Evolutionary conservation across 2,797 vertebrate genomes (phyloP).

Genomic region (Mormyrus hasselquistii): DNA sequence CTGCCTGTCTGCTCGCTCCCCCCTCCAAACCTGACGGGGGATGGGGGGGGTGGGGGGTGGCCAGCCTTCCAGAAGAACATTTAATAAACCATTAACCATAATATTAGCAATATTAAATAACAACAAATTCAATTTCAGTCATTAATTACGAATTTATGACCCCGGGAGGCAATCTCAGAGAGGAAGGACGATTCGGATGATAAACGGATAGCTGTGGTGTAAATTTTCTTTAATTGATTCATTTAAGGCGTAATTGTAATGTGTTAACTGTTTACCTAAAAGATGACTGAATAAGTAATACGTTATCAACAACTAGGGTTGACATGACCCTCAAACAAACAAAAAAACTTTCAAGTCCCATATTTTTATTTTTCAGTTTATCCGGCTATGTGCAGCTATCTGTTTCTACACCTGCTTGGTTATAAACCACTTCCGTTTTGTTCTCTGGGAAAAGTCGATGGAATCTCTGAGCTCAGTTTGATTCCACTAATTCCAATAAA

Average conservation of each 20-base stretch:
- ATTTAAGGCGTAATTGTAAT: not conserved
- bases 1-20: constrained; percentile 44
- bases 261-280: not conserved
- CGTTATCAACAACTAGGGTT: not conserved
- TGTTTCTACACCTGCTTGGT: not conserved
- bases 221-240: not conserved
- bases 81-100: constrained; percentile 58
- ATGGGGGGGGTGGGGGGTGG: constrained; percentile 36
- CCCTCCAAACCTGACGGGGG: constrained; percentile 48
- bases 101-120: constrained; percentile 49
- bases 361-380: not conserved
- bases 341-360: not conserved
- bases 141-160: constrained; percentile 60
- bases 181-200: constrained; percentile 27
- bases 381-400: not conserved
- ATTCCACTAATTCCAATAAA: constrained; percentile 30
- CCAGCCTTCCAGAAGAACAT: constrained; percentile 51
- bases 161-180: constrained; percentile 37
- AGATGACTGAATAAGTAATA: not conserved
- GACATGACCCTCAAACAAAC: not conserved
- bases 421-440: not conserved
- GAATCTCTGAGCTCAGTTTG: constrained; percentile 22
- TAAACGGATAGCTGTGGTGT: constrained; percentile 31
- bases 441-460: constrained; percentile 26
- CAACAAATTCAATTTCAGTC: constrained; percentile 58